Evolutionary conservation across 2,113 vertebrate genomes (phyloP), one percentile per base, ranked within the genome.

Genomic region (Merops nubicus): DNA sequence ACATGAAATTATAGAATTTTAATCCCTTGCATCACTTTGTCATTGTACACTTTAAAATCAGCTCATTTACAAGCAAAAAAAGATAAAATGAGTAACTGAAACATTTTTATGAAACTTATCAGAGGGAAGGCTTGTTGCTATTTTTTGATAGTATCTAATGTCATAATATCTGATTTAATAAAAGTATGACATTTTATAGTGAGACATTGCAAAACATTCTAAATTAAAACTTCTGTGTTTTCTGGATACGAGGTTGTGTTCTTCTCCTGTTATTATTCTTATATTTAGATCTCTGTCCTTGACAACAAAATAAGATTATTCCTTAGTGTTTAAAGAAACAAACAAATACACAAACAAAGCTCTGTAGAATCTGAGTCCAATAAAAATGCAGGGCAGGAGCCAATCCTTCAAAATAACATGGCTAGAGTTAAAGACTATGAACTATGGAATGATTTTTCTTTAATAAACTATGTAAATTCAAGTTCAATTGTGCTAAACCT

Each of bases 81-180:
- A 38, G 20, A 45, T 38, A 91, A 26, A 50, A 4, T 29, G 9
- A 12, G 9, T 69, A 74, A 36, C 36, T 40, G 31, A 81, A 75
- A 6, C 6, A 65, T 79, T 91, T 94, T 75, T 10, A 48, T 68
- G 68, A 67, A 82, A 51, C 9, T 68, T 62, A n/a, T 3, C 0
- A 0, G 5, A 8, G 8, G 7, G 6, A 31, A 42, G 1, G 4
- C 3, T 33, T 81, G 1, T 48, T 81, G 13, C 1, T 84, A 8
- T 34, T 73, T 88, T 84, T 60, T 73, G 13, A 25, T 60, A 68
- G 12, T 23, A 23, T 50, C 18, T 50, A 54, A 67, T 34, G 9
- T 59, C 10, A 59, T 48, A 76, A 31, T 29, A 78, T 22, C 26
- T 34, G 34, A 51, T 81, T 47, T 75, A 72, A 34, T 23, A 89